A percentile compares a stretch with the other conserved stretches of the same genome.
Conservation (phyloP, 2,113 vertebrate species). For the Pseudorasbora parva region DNA sequence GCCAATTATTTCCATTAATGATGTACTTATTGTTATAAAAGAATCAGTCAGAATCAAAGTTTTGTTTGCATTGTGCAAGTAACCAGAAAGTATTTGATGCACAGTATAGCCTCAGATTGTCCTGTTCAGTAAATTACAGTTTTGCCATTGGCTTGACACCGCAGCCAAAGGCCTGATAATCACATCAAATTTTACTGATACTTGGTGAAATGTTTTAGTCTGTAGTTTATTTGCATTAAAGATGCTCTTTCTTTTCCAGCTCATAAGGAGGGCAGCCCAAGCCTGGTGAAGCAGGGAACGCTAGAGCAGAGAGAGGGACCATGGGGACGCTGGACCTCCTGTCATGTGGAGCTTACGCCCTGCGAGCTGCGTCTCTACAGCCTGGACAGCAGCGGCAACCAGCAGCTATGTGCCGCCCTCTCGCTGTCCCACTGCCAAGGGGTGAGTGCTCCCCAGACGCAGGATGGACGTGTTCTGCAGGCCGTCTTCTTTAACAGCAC, state of each 20-base stretch:
- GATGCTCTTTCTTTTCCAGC: conserved; percentile 69
- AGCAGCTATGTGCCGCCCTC: conserved; percentile 82
- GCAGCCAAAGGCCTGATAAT: background rate
- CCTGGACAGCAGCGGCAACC: conserved; percentile 90
- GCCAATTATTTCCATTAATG: too few species aligned
- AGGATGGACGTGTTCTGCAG: conserved; percentile 86
- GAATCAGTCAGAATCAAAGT: background rate
- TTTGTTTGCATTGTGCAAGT: background rate
- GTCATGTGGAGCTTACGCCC: conserved; percentile 89
- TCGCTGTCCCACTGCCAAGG: conserved; percentile 90
- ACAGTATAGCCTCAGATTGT: background rate
- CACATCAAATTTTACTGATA: background rate
- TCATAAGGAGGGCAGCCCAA: conserved; percentile 80
- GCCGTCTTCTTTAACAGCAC: conserved; percentile 88
- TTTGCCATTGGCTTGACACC: background rate
- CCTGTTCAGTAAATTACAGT: background rate
- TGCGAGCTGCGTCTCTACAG: conserved; percentile 88
- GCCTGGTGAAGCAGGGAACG: conserved; percentile 89
- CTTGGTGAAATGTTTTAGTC: background rate
- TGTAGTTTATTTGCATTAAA: background rate
- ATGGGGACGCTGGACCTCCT: conserved; percentile 86
- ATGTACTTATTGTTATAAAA: too few species aligned
- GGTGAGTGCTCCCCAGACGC: conserved; percentile 78
- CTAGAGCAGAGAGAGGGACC: conserved; percentile 87
- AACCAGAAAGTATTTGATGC: background rate